phyloP scores from a whole-genome alignment of 2,888 invertebrate genomes.

The Acanthosoma haemorrhoidale region DNA sequence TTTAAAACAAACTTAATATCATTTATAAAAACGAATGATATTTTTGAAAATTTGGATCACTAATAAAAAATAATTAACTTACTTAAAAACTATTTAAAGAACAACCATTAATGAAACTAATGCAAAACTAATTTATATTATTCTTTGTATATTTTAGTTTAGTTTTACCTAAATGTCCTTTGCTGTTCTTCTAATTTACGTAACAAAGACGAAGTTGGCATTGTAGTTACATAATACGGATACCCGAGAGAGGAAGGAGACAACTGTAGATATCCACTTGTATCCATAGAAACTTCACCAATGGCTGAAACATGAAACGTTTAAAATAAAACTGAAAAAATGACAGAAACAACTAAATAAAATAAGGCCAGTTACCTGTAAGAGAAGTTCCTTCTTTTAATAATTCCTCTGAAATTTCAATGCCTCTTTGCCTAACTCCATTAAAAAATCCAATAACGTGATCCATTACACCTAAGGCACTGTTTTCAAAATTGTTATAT shows the following conservation, averaged over 20 bases:
- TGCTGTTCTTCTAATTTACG: conserved; percentile 62
- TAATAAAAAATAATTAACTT: too few species aligned
- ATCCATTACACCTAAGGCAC: conserved; percentile 67
- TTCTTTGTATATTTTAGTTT: too few species aligned
- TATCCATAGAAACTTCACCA: conserved; percentile 65
- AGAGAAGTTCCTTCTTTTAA: conserved; percentile 73
- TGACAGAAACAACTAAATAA: neutral
- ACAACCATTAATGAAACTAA: neutral
- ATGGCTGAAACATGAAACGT: conserved; percentile 54
- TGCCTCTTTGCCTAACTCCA: conserved; percentile 57
- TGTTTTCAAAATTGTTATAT: conserved; percentile 75
- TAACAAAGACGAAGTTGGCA: conserved; percentile 64
- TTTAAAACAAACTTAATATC: too few species aligned
- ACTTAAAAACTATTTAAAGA: conserved; percentile 21
- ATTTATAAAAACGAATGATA: too few species aligned
- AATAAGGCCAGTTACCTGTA: conserved; percentile 54
- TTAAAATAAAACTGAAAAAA: neutral
- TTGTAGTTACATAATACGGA: conserved; percentile 72
- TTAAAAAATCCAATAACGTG: conserved; percentile 77
- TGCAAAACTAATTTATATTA: too few species aligned
- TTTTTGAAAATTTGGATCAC: too few species aligned
- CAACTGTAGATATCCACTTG: conserved; percentile 57
- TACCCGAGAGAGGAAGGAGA: conserved; percentile 66
- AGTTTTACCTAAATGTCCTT: conserved; percentile 62
- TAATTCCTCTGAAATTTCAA: conserved; percentile 84